Base-by-base conservation (phyloP, 1,140 invertebrate species). In the Tetragonula clypearis region DNA sequence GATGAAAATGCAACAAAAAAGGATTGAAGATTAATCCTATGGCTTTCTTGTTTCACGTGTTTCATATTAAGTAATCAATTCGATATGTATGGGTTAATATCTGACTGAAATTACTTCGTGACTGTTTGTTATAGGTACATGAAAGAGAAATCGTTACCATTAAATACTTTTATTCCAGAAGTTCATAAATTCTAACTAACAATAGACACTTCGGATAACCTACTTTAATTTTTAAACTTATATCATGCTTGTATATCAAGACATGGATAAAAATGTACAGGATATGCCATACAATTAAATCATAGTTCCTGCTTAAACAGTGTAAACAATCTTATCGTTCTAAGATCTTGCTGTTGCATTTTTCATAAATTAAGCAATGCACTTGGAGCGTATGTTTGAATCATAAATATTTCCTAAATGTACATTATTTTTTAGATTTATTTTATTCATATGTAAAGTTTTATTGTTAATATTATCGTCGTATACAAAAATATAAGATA, bases 21-120 rank as follows among this genome's bases (percentile, higher is more conserved):
- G 11, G 49, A 69, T 30, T 68, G 26, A 1, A 30, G 30, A 19
- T 79, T 69, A 55, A 69, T 30, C 30, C 49, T 5, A 1, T 53
- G 30, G 35, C 62, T 79, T 79, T 79, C 77, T 56, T 53, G 49
- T 69, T 79, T 79, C 65, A 21, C 65, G 19, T 41, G 30, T 9
- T 77, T 77, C 30, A 0, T 14, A 15, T 79, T 69, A 68, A 79
- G 65, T 17, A 79, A 79, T 21, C 26, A 65, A 35, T 69, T 55
- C 30, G 56, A 23, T 1, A 14, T 65, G 14, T 62, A 15, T 55
- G 14, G 0, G 6, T 68, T 41, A 49, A 49, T 8, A 8, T 49
- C 6, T 49, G 6, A 23, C 49, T 79, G 2, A 79, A 69, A 79
- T 69, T 21, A 69, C 5, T 35, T 55, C 35, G 23, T 14, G 8